Evolutionary conservation across 2,888 invertebrate genomes (phyloP).

Genomic region (Archips crataeganus): DNA sequence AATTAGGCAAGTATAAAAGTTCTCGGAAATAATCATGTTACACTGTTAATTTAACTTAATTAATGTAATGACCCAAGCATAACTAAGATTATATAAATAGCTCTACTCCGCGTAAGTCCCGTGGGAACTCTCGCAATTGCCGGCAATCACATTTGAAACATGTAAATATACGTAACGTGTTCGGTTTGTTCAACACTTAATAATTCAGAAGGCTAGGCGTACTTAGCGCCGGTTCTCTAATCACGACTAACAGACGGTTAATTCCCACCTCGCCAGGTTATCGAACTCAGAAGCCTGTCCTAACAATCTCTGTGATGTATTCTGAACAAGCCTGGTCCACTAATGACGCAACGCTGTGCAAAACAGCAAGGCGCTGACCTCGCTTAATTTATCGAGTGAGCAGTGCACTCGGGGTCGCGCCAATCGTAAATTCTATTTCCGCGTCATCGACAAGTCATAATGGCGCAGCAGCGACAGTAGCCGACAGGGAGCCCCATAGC

Average conservation of each 20-base stretch:
- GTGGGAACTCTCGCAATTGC: conserved; percentile 76
- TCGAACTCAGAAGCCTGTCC: conserved; percentile 50
- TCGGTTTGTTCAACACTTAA: conserved; percentile 53
- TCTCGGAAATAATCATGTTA: not conserved
- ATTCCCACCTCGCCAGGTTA: conserved; percentile 75
- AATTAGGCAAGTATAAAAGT: not conserved
- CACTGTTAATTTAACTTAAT: not conserved
- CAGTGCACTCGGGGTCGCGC: conserved; percentile 59
- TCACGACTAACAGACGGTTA: conserved; percentile 64
- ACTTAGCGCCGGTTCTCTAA: conserved; percentile 67
- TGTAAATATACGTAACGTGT: conserved; percentile 56
- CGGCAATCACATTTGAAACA: conserved; percentile 62
- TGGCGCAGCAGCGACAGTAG: conserved; percentile 50
- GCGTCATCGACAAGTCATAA: conserved; percentile 66
- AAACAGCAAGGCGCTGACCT: conserved; percentile 66
- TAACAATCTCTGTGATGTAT: conserved; percentile 56
- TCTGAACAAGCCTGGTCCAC: conserved; percentile 68
- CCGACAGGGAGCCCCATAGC: conserved; percentile 48
- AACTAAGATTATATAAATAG: conserved; percentile 52
- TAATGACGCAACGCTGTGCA: conserved; percentile 67
- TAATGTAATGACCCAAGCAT: conserved; percentile 4
- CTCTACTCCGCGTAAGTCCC: conserved; percentile 59
- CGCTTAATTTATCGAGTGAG: conserved; percentile 63
- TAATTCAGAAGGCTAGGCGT: conserved; percentile 72
- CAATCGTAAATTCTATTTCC: conserved; percentile 76